Base-by-base conservation (phyloP, 1,140 invertebrate species). In the Ceratosolen fusciceps region DNA sequence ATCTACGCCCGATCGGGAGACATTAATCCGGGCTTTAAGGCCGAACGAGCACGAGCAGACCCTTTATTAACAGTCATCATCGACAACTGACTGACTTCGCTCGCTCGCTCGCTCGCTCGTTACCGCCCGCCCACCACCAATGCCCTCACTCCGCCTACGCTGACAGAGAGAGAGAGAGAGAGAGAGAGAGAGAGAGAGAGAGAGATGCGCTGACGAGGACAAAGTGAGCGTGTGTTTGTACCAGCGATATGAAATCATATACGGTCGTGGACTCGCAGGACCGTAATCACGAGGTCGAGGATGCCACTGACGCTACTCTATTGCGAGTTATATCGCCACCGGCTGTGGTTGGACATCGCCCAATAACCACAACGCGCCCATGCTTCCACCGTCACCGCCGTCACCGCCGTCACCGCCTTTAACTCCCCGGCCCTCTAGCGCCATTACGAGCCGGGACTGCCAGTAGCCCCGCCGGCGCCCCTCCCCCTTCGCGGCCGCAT, bases 1-100 rank as follows among this genome's bases (percentile, higher is more conserved):
- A n/a, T 62, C 16, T 34, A 62, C 26, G 31, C 16, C 34, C 62
- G 16, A 37, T 65, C 39, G 62, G 14, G 39, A 19, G 1, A 65
- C 34, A 43, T n/a, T 43, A 67, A 43, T 39, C 34, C 65, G 14
- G n/a, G 1, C n/a, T 39, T 67, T 39, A 43, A 67, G 47, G 16
- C 47, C n/a, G 29, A 54, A 72, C 24, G 47, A 49, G 8, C 52
- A 73, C n/a, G 52, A 21, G 21, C 10, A 60, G 37, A 8, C 24
- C 39, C 56, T 74, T 74, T 74, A 74, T 74, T 74, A 74, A 74
- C 73, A 29, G 26, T 31, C 39, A 65, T 74, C 56, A 74, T 29
- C 39, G 43, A 12, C 12, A 47, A 31, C 24, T 39, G 71, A 73
- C 52, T 37, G 47, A 26, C n/a, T 12, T 43, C 14, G 56, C 49